Conservation (phyloP, 1,140 invertebrate species). For the Ips nitidus region DNA sequence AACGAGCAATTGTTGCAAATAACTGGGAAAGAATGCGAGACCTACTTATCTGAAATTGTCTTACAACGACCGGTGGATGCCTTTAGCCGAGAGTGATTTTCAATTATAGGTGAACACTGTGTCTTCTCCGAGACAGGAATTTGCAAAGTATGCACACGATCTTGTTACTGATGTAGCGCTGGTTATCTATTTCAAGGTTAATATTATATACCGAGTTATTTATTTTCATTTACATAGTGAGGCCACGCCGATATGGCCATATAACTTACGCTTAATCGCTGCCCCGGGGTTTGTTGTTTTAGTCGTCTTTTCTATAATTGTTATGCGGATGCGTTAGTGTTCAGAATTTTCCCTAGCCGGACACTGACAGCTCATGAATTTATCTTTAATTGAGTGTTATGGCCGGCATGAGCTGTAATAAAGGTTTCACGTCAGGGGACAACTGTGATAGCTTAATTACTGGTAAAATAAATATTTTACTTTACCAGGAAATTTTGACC, state of each 20-base stretch:
- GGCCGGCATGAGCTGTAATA: no score
- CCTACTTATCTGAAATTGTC: slow-evolving; percentile 34
- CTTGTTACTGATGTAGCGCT: slow-evolving; percentile 30
- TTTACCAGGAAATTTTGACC: no score
- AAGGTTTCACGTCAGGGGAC: no score
- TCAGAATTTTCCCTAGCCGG: background rate
- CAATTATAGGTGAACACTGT: slow-evolving; percentile 34
- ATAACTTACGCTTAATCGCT: slow-evolving; percentile 18
- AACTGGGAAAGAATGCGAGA: slow-evolving; percentile 29
- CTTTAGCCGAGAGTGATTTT: slow-evolving; percentile 28
- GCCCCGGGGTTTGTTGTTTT: slow-evolving; percentile 5
- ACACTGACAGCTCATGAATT: slow-evolving; percentile 4
- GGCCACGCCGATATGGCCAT: slow-evolving; percentile 6
- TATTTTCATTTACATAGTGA: slow-evolving; percentile 28
- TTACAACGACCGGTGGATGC: slow-evolving; percentile 26
- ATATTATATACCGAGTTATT: slow-evolving; percentile 27
- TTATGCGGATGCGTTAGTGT: slow-evolving; percentile 2
- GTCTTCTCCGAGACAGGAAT: slow-evolving; percentile 27
- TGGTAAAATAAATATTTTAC: no score
- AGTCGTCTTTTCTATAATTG: slow-evolving; percentile 11
- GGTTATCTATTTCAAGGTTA: slow-evolving; percentile 32
- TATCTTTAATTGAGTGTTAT: background rate
- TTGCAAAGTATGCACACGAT: slow-evolving; percentile 32
- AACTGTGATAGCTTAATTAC: no score
- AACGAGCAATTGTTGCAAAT: slow-evolving; percentile 8